Percentiles rank a stretch among this genome's conserved stretches.
These are phyloP conservation scores for Leucoma salicis DNA, from an alignment of 2,888 invertebrate species.

Conservation along the genomic window DNA sequence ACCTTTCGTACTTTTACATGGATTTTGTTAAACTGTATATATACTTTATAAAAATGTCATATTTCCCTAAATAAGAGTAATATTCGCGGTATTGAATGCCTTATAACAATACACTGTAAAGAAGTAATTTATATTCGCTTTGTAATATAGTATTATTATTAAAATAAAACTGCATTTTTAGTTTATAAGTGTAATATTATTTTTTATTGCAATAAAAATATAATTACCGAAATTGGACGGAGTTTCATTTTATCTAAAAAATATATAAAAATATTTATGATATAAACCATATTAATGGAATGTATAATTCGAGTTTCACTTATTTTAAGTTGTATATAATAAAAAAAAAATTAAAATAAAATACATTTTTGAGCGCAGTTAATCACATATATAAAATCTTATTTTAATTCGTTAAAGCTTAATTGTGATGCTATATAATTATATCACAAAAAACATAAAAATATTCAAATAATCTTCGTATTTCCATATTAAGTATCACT, in stretches of 20 bases:
- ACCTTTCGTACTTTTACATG: too few relatives aligned
- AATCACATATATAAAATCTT: slow-evolving; percentile 13
- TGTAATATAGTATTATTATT: slow-evolving; percentile 5
- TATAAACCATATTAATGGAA: slow-evolving; percentile 16
- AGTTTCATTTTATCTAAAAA: slow-evolving; percentile 38
- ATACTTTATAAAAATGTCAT: too few relatives aligned
- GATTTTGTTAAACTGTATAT: too few relatives aligned
- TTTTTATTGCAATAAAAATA: slow-evolving; percentile 22
- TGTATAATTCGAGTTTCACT: slow-evolving; percentile 4
- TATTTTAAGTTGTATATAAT: not conserved
- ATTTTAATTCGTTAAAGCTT: slow-evolving; percentile 27
- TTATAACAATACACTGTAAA: not conserved
- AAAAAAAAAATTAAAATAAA: not conserved
- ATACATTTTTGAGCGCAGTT: slow-evolving; percentile 19
- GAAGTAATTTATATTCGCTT: not conserved
- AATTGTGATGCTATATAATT: slow-evolving; percentile 7
- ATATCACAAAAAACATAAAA: too few relatives aligned
- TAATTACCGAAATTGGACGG: slow-evolving; percentile 47
- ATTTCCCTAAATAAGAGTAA: too few relatives aligned
- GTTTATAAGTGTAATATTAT: slow-evolving; percentile 39
- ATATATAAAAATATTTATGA: slow-evolving; percentile 5
- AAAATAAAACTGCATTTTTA: slow-evolving; percentile 49
- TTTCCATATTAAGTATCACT: too few relatives aligned
- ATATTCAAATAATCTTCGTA: too few relatives aligned
- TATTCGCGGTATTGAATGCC: too few relatives aligned